Evolutionary conservation across 2,888 invertebrate species (phyloP).

Genomic region (Agonopterix heracliana): DNA sequence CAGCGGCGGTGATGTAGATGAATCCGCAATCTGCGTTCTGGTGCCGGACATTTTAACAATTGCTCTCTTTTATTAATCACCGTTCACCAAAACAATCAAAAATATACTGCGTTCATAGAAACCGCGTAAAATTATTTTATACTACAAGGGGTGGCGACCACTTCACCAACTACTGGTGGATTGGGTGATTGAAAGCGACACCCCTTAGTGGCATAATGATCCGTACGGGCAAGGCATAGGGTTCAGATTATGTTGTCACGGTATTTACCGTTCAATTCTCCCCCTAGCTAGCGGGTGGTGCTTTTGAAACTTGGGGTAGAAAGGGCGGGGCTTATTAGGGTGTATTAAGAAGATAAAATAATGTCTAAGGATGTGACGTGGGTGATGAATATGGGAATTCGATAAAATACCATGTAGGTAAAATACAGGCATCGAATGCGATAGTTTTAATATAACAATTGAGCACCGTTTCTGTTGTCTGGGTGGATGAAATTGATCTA

Average conservation of each 20-base stretch:
- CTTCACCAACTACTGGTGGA: constrained; percentile 6
- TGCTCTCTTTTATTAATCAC: not conserved
- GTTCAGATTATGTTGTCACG: no score
- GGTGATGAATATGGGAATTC: no score
- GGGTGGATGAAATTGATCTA: no score
- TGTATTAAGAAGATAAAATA: not conserved
- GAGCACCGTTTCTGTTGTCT: no score
- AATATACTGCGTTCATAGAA: not conserved
- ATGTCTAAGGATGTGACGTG: no score
- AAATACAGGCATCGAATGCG: no score
- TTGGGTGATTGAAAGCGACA: no score
- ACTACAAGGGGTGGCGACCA: constrained; percentile 42
- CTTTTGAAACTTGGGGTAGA: constrained; percentile 30
- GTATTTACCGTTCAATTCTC: no score
- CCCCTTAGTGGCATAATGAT: no score
- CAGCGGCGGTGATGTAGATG: constrained; percentile 80
- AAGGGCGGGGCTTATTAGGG: constrained; percentile 42
- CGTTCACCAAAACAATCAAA: not conserved
- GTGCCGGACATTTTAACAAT: constrained; percentile 49
- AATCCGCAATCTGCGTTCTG: constrained; percentile 81
- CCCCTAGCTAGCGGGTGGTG: constrained; percentile 44
- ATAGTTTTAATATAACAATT: no score
- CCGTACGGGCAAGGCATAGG: no score
- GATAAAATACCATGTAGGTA: no score
- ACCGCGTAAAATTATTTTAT: constrained; percentile 45